Evolutionary conservation across 2,113 vertebrate species (phyloP).

Genomic region (Myanophis thanlyinensis): DNA sequence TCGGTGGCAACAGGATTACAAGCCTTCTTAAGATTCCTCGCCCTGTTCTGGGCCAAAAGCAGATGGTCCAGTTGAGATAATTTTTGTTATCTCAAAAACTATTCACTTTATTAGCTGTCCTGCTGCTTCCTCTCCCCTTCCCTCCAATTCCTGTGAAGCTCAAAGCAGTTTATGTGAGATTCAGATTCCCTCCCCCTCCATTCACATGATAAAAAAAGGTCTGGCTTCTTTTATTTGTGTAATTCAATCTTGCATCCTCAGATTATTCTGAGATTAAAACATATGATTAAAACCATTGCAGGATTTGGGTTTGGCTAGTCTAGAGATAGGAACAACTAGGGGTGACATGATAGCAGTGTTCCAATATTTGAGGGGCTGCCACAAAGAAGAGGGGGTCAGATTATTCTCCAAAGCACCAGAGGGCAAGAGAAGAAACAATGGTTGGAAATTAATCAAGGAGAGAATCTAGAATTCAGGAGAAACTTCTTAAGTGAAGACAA

Average conservation of each 20-base stretch:
- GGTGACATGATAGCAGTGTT: too few relatives aligned
- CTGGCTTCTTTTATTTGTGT: neutral
- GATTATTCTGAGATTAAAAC: neutral
- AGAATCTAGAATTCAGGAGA: too few relatives aligned
- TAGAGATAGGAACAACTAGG: too few relatives aligned
- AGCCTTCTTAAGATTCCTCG: neutral
- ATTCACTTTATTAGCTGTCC: neutral
- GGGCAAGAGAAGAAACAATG: too few relatives aligned
- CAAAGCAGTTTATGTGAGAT: neutral
- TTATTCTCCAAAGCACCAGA: too few relatives aligned
- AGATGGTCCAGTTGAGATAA: neutral
- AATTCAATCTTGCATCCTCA: neutral
- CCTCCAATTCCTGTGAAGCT: neutral
- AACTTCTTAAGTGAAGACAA: too few relatives aligned
- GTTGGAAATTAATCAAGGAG: too few relatives aligned
- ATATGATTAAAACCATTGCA: too few relatives aligned
- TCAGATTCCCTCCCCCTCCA: neutral
- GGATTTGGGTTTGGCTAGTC: too few relatives aligned
- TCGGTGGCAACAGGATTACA: slow-evolving; percentile 18
- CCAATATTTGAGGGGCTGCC: too few relatives aligned
- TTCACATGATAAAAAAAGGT: neutral
- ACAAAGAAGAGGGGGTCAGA: too few relatives aligned
- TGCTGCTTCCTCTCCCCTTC: neutral
- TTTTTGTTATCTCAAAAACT: slow-evolving; percentile 21
- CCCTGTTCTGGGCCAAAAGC: slow-evolving; percentile 24